Evolutionary conservation across 2,888 invertebrate species (phyloP), one percentile per base, ranked within the genome.

Genomic region (Tuta absoluta): DNA sequence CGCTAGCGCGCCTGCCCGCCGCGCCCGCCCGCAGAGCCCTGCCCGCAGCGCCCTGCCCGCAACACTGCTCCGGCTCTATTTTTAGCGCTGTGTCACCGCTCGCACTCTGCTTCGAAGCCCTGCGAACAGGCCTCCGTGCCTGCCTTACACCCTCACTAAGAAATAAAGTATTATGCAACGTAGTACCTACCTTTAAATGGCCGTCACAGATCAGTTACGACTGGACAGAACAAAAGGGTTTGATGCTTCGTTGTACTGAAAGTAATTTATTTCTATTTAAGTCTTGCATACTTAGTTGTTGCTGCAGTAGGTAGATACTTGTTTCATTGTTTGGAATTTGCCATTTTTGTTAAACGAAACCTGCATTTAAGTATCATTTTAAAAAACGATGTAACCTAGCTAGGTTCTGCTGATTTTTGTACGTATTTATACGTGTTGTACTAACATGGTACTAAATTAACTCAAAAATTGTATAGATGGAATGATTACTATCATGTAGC

Each of bases 71-170:
- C 72, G 79, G 77, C 84, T 87, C 89, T 91, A 91, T 91, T 91
- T 92, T 86, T 91, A 91, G 91, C 87, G 86, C 83, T 88, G 89
- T 89, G 90, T 89, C 91, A 90, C 86, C 85, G 82, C 78, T 81
- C 82, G 82, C 84, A 78, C 37, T 38, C 49, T 76, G 78, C 78
- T 77, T 75, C 75, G 71, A 75, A 79, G 76, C 79, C 74, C 75
- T 70, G 73, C 72, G 72, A 71, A 72, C 72, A 71, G 71, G 73
- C 51, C 28, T n/a, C 23, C 33, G 37, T 19, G 41, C 17, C 49
- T 38, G 51, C 17, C 49, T 49, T 23, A 49, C 21, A 51, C 51
- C 51, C 24, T 48, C 61, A 60, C 59, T 59, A 24, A 48, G 19
- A 49, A 58, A 51, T 51, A 63, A 59, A 63, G 61, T 24, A 48